Base-by-base conservation (phyloP, 1,140 invertebrate species). In the Diprion similis region DNA sequence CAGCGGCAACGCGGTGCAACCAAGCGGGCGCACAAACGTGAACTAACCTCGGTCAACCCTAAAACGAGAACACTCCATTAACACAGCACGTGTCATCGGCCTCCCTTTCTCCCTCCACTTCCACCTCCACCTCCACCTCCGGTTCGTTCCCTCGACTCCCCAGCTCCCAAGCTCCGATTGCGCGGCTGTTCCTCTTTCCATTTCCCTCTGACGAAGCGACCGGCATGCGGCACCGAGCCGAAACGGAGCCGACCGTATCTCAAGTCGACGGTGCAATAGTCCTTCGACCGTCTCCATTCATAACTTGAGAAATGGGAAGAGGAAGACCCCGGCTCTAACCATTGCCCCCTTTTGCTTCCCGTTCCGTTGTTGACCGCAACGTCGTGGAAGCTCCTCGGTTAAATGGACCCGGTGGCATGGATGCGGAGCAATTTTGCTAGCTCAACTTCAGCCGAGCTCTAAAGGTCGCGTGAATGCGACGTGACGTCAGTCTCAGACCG, bases 241-340 rank as follows among this genome's bases (percentile, higher is more conserved):
- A 47, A 2, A 47, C 70, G 66, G 45, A 48, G 59, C 75, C 71
- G 24, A 67, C 71, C 68, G 71, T 67, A 70, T 71, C 74, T 73
- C 72, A 73, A 79, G 71, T 74, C 79, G 81, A 78, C 71, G 76
- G 77, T 76, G 76, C 80, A 80, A 84, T 79, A 76, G 77, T 77
- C 72, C 76, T 75, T 80, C 78, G 80, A 78, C 80, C 77, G 68
- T 75, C 75, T 79, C 77, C 82, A 83, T 84, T 83, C 82, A 83
- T 80, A 80, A 82, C 71, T 75, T 70, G 71, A 68, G 71, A 45
- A 73, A 73, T 69, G 75, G 75, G 46, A 71, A 71, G 51, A 73
- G 71, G 24, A 15, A 15, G 13, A 37, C 1, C 24, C 24, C 24
- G 1, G 24, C 51, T 17, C 51, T 59, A 15, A 59, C 51, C 51